A percentile compares a stretch with the other conserved stretches of the same genome.
Evolutionary conservation across 2,113 vertebrate genomes (phyloP).

Genomic region (Spheniscus mendiculus): DNA sequence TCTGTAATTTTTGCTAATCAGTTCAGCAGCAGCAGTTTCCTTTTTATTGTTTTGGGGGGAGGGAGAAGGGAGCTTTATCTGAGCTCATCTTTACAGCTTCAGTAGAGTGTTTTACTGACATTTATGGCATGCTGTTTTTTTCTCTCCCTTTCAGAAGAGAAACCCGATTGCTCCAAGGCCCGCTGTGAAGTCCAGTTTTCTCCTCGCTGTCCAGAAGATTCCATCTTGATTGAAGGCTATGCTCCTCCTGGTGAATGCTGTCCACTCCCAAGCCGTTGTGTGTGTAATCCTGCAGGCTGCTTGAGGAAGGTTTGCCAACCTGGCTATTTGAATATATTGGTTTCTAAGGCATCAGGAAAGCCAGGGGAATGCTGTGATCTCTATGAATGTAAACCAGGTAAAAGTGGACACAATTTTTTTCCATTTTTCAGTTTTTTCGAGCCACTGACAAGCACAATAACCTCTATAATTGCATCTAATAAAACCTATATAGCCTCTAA

Average conservation of each 20-base stretch:
- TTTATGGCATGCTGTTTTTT: constrained; percentile 33
- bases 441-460: not conserved
- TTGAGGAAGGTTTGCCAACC: constrained; percentile 90
- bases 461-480: not conserved
- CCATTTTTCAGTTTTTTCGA: not conserved
- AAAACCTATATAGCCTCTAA: not conserved
- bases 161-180: constrained; percentile 88
- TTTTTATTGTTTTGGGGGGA: not conserved
- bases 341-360: constrained; percentile 89
- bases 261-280: constrained; percentile 88
- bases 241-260: constrained; percentile 90
- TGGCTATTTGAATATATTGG: constrained; percentile 88
- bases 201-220: constrained; percentile 90
- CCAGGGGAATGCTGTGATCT: constrained; percentile 92
- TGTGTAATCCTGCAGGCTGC: constrained; percentile 88
- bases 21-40: not conserved
- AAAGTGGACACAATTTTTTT: not conserved
- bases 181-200: constrained; percentile 93
- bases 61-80: not conserved
- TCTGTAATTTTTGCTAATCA: not conserved
- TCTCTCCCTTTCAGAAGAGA: constrained; percentile 83
- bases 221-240: constrained; percentile 89
- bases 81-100: not conserved
- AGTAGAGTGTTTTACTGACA: not conserved
- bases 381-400: constrained; percentile 93